Base-by-base conservation (phyloP, 2,888 invertebrate species). In the Drosophila subquinaria region DNA sequence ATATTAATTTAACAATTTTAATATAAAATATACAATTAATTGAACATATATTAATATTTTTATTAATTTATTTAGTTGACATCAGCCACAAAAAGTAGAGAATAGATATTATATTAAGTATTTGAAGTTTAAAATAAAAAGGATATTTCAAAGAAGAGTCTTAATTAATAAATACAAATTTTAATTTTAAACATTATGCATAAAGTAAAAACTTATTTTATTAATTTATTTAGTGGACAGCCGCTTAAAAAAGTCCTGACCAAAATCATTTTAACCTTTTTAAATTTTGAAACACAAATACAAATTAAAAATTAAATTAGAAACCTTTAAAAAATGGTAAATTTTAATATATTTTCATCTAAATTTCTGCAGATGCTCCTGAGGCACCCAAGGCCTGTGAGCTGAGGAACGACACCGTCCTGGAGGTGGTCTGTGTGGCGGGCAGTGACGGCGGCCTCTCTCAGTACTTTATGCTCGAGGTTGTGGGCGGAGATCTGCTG, bases 391-490 rank as follows among this genome's bases (percentile, higher is more conserved):
- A 93, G 88, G 95, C 95, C 91, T 97, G 97, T 92, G 94, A 95
- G 78, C 93, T 97, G 79, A 94, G 94, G 73, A 96, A 96, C 92
- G 95, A 96, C 88, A 95, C 95, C 62, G 84, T 92, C 30, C 92
- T 97, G 52, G 95, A 95, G 91, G 95, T 96, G 76, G 95, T 94
- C 77, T 97, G 97, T 92, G 94, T 95, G 76, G 95, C 97, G 0
- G 97, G 97, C 48, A 95, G 95, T 90, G 97, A 97, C 90, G 97
- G 97, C 5, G 97, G 97, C 13, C 94, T 97, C 51, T 95, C 96
- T 33, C 97, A 97, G 92, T 95, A 96, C 93, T 97, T 97, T 93
- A 94, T 97, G 62, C 94, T 97, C 78, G 97, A 97, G 93, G 96
- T 96, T 81, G 94, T 95, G 90, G 95, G 95, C 45, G 93, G 92